phyloP scores from a whole-genome alignment of 92 coral and sea anemone species.

The Zoanthus sansibaricus region DNA sequence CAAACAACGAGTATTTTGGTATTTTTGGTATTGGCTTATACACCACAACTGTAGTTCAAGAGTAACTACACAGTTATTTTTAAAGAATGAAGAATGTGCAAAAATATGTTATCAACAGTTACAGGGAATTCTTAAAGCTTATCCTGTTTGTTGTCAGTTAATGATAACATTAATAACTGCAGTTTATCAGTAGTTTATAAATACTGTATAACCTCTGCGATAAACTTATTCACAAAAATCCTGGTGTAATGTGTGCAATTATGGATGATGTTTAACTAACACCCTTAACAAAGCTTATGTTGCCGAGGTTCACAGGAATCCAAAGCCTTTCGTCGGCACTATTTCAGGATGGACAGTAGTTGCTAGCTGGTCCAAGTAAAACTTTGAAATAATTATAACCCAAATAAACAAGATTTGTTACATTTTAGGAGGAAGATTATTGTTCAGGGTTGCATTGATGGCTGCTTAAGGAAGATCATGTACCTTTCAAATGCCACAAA shows the following conservation, averaged over 20 bases:
- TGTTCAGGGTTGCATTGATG: conserved; percentile 69
- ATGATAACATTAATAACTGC: background rate
- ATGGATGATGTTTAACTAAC: too few relatives aligned
- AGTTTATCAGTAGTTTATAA: background rate
- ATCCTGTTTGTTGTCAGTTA: background rate
- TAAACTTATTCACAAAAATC: too few relatives aligned
- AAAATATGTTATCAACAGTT: background rate
- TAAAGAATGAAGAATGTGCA: conserved; percentile 2
- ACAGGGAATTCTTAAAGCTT: background rate
- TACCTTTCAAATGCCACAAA: conserved; percentile 62
- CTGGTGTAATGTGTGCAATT: too few relatives aligned
- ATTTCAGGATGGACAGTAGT: too few relatives aligned
- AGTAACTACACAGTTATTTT: conserved; percentile 1
- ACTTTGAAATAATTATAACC: background rate
- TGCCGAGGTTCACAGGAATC: too few relatives aligned
- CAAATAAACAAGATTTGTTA: background rate
- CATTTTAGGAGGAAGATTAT: conserved; percentile 63
- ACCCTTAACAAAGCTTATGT: too few relatives aligned
- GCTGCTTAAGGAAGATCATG: conserved; percentile 66
- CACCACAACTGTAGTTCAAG: conserved; percentile 4
- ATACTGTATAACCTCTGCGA: too few relatives aligned
- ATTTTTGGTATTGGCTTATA: conserved; percentile 1
- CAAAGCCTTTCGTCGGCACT: too few relatives aligned
- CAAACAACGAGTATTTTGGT: background rate
- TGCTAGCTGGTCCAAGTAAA: too few relatives aligned